Percentiles rank a stretch among this genome's conserved stretches.
Evolutionary conservation across 1,140 invertebrate genomes (phyloP).

Genomic region (Meloidogyne exigua): DNA sequence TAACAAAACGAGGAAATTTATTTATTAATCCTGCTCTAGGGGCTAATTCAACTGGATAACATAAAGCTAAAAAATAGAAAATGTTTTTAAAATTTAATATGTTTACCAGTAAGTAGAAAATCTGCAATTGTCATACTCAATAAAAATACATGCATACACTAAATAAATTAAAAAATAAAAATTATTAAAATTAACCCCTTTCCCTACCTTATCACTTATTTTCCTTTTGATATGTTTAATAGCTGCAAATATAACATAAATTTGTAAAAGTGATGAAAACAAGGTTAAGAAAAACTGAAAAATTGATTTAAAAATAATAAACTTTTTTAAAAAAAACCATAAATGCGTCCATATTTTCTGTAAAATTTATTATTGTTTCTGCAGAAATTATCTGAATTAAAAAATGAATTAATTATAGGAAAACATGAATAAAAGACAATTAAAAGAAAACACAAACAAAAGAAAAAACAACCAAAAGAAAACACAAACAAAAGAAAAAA

Average conservation of each 20-base stretch:
- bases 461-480: too few species aligned
- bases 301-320: neutral
- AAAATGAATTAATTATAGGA: neutral
- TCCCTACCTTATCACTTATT: conserved; percentile 33
- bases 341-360: conserved; percentile 34
- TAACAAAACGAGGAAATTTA: conserved; percentile 30
- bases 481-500: too few species aligned
- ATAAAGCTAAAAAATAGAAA: conserved; percentile 36
- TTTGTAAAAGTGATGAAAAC: conserved; percentile 44
- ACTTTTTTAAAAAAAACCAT: neutral
- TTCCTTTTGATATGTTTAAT: conserved; percentile 43
- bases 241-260: conserved; percentile 43
- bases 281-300: conserved; percentile 39
- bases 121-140: conserved; percentile 54
- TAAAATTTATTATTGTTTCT: conserved; percentile 42
- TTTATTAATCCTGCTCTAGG: conserved; percentile 35
- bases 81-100: conserved; percentile 10
- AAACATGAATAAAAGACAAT: too few species aligned
- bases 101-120: conserved; percentile 50
- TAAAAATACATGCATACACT: conserved; percentile 48
- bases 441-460: too few species aligned
- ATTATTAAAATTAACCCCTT: conserved; percentile 1
- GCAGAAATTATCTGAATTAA: conserved; percentile 43
- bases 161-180: too few species aligned
- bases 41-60: conserved; percentile 52